Base-by-base conservation (phyloP, 2,113 vertebrate genomes). In the Polypterus bichir region DNA sequence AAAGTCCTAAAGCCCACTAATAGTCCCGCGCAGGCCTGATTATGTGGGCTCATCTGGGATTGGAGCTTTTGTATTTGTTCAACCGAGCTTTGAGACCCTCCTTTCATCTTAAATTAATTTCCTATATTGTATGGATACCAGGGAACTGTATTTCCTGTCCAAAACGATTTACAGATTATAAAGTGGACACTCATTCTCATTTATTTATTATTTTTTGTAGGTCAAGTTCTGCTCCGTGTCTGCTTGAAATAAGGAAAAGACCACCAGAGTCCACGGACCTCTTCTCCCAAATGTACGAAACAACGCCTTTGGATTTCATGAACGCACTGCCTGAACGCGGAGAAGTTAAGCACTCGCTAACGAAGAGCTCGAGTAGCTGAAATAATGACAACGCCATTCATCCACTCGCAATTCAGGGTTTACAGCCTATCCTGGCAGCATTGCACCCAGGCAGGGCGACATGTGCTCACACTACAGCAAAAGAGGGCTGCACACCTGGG, bases 31-130 rank as follows among this genome's bases (percentile, higher is more conserved):
- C 73, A 75, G 61, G 62, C 69, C 64, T 66, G 67, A 82, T 79
- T 74, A 74, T 81, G 77, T 74, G 46, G 71, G 71, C 69, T 73
- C 74, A 80, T 71, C 68, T 71, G 69, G 66, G 63, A 62, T 62
- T 46, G 58, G 64, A 68, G 63, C 73, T 68, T 66, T 76, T 46
- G 8, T n/a, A 45, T 54, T 61, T 58, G 44, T 62, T 57, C 67
- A 52, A 46, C 11, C 45, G 48, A 62, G 49, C 9, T 49, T 9
- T 27, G 53, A 62, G 65, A 69, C 61, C 67, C 68, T 67, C 48
- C 60, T 48, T 60, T 66, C 59, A 66, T 64, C 64, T 60, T 48
- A 62, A 63, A 71, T 64, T 59, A 62, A 68, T 69, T 63, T 65
- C 52, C 48, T 65, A 65, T 61, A 10, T 61, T 49, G 59, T 11